Conservation (phyloP, 2,888 invertebrate genomes). For the Acrocyrtus sp. region DNA sequence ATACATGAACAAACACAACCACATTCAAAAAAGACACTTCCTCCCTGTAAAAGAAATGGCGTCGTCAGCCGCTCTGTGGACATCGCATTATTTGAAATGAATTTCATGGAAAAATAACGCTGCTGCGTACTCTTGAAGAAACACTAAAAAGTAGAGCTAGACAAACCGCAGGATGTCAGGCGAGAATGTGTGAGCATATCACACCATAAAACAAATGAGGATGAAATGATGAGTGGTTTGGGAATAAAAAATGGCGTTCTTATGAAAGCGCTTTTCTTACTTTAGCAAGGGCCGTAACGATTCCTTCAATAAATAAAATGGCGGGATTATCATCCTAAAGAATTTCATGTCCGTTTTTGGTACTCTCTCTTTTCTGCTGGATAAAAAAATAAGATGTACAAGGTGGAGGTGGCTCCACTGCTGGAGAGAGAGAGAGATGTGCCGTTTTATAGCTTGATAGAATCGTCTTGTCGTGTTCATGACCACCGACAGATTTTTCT, state of each 20-base stretch:
- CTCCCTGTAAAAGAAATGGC: too few relatives aligned
- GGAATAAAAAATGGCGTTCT: conserved; percentile 24
- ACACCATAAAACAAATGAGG: conserved; percentile 46
- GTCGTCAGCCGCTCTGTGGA: too few relatives aligned
- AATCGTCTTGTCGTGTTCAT: neutral
- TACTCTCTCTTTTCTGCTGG: too few relatives aligned
- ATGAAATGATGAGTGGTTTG: conserved; percentile 51
- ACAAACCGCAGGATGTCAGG: too few relatives aligned
- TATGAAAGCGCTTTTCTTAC: too few relatives aligned
- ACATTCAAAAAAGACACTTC: too few relatives aligned
- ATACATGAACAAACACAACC: too few relatives aligned
- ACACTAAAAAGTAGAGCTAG: too few relatives aligned
- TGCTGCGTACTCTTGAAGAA: too few relatives aligned
- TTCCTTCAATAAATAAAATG: neutral
- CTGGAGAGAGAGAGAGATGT: neutral
- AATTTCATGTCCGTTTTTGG: too few relatives aligned
- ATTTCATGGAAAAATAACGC: too few relatives aligned
- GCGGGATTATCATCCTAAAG: too few relatives aligned
- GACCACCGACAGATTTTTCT: neutral
- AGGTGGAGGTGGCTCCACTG: neutral
- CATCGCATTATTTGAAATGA: conserved; percentile 44
- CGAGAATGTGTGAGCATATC: neutral
- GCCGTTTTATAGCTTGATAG: neutral
- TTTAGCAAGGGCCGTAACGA: neutral
- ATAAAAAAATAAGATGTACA: neutral